These are phyloP conservation scores for Dendrolimus houi DNA, from an alignment of 2,888 invertebrate genomes.

Conservation along the genomic window DNA sequence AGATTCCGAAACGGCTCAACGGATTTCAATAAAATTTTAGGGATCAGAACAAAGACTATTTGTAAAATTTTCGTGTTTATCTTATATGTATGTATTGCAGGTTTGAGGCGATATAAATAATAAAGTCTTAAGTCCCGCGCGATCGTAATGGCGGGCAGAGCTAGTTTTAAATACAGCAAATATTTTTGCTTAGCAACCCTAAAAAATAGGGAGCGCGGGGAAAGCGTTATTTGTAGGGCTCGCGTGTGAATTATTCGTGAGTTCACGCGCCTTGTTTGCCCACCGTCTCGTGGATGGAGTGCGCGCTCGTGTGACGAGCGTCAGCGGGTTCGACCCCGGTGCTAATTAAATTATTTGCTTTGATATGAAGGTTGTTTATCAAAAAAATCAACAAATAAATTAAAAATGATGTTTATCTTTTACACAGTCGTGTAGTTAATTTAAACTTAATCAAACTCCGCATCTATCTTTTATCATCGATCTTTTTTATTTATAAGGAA, in stretches of 20 bases:
- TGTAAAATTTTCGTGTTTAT: background rate
- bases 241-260: slow-evolving; percentile 76
- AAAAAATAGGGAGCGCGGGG: slow-evolving; percentile 17
- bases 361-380: no score
- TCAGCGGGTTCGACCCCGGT: slow-evolving; percentile 45
- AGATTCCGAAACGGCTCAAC: no score
- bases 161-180: background rate
- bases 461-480: no score
- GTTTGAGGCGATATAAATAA: background rate
- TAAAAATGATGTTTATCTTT: no score
- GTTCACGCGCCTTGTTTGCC: slow-evolving; percentile 72
- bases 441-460: no score
- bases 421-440: no score
- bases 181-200: background rate
- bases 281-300: slow-evolving; percentile 56
- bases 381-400: no score
- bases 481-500: no score
- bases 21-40: no score
- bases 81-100: background rate
- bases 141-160: no score
- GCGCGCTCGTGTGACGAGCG: slow-evolving; percentile 7
- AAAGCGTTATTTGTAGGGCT: slow-evolving; percentile 71
- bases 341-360: slow-evolving; percentile 62
- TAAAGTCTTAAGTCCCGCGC: no score
- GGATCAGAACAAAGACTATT: no score